Evolutionary conservation across 1,140 invertebrate species (phyloP).

Genomic region (Aphaenogaster rudis): DNA sequence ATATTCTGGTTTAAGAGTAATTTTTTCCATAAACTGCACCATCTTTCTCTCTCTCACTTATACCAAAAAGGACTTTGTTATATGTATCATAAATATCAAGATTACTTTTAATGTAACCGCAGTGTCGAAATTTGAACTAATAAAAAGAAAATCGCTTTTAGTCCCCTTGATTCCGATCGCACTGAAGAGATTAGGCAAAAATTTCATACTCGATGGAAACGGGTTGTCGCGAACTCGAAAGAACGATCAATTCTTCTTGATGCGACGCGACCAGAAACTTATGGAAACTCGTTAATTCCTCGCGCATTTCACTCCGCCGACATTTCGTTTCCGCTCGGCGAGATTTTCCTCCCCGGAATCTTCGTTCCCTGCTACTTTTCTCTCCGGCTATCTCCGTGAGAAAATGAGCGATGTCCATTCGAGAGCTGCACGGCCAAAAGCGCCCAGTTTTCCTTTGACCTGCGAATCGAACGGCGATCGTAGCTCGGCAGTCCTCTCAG

Average conservation of each 20-base stretch:
- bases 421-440: conserved; percentile 23
- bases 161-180: not conserved
- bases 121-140: not conserved
- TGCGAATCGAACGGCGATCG: conserved; percentile 63
- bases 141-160: not conserved
- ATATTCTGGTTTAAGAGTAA: not conserved
- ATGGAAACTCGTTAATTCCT: conserved; percentile 59
- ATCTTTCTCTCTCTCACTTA: not conserved
- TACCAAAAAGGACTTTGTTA: not conserved
- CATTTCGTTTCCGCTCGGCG: conserved; percentile 48
- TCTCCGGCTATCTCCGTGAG: conserved; percentile 67
- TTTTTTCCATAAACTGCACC: not conserved
- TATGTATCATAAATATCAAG: not conserved
- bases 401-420: conserved; percentile 71
- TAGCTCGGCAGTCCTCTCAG: conserved; percentile 65
- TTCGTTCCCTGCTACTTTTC: conserved; percentile 35
- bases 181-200: not conserved
- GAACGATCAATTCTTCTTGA: conserved; percentile 47
- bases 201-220: not conserved
- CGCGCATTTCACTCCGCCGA: conserved; percentile 34
- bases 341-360: conserved; percentile 14
- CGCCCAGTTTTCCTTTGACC: conserved; percentile 61
- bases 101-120: not conserved
- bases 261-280: conserved; percentile 6
- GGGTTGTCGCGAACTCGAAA: not conserved